A percentile compares a stretch with the other conserved stretches of the same genome.
phyloP scores from a whole-genome alignment of 1,140 invertebrate genomes.

The Drosophila littoralis region DNA sequence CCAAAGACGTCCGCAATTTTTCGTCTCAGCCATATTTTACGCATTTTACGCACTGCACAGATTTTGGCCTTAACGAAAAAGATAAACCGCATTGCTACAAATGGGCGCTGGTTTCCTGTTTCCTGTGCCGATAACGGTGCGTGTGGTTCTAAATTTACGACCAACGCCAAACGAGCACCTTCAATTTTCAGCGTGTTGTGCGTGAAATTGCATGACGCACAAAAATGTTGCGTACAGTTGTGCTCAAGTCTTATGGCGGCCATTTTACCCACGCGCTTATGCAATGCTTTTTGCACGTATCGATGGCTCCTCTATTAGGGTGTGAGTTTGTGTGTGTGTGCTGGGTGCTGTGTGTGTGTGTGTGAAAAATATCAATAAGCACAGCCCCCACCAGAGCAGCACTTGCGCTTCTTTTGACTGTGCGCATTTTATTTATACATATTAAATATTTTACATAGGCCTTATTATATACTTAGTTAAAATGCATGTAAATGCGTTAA shows the following conservation, averaged over 20 bases:
- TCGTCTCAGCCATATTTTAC: slow-evolving; percentile 60
- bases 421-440: slow-evolving; percentile 77
- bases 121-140: slow-evolving; percentile 56
- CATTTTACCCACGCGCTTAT: slow-evolving; percentile 43
- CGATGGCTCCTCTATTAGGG: slow-evolving; percentile 1
- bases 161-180: slow-evolving; percentile 35
- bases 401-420: slow-evolving; percentile 48
- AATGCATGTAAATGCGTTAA: slow-evolving; percentile 41
- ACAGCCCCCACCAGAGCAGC: slow-evolving; percentile 8
- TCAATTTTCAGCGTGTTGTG: slow-evolving; percentile 52
- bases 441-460: slow-evolving; percentile 74
- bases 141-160: slow-evolving; percentile 63
- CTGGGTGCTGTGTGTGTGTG: slow-evolving; percentile 14
- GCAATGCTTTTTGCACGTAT: slow-evolving; percentile 40
- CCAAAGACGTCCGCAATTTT: slow-evolving; percentile 42
- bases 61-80: slow-evolving; percentile 48
- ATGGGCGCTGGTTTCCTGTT: slow-evolving; percentile 78
- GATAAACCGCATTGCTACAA: slow-evolving; percentile 67
- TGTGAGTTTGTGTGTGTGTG: not conserved
- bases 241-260: slow-evolving; percentile 24
- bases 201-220: slow-evolving; percentile 43
- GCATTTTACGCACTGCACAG: slow-evolving; percentile 54
- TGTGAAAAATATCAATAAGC: slow-evolving; percentile 76
- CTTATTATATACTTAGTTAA: slow-evolving; percentile 57
- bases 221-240: slow-evolving; percentile 72